These are phyloP conservation scores for Heterotis niloticus DNA, from an alignment of 2,113 vertebrate genomes.

Conservation along the genomic window DNA sequence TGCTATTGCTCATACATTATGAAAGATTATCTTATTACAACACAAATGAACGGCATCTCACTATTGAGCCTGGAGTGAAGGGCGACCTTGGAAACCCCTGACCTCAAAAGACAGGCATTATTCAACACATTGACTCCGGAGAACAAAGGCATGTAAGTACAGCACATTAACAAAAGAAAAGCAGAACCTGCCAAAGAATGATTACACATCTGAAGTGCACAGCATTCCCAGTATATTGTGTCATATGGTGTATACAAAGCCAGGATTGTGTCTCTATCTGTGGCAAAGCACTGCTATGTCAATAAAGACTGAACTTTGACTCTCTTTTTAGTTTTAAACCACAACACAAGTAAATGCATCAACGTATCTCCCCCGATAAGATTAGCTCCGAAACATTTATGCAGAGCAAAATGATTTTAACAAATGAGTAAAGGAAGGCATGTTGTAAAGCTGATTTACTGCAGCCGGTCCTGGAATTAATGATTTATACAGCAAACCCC, in stretches of 20 bases:
- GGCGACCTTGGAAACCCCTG: constrained; percentile 8
- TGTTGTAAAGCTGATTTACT: constrained; percentile 34
- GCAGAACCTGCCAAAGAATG: not conserved
- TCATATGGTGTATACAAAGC: constrained; percentile 18
- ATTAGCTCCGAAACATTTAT: constrained; percentile 30
- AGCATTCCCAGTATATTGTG: constrained; percentile 5
- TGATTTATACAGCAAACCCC: constrained; percentile 41
- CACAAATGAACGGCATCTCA: constrained; percentile 2
- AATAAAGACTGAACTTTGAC: constrained; percentile 46
- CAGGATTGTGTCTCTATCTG: constrained; percentile 30
- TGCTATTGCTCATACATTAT: not conserved
- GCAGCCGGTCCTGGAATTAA: constrained; percentile 36
- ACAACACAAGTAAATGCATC: constrained; percentile 27
- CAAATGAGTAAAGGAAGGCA: constrained; percentile 17
- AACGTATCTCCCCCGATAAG: constrained; percentile 36
- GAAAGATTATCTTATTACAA: constrained; percentile 1
- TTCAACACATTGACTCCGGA: constrained; percentile 8
- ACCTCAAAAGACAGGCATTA: constrained; percentile 25
- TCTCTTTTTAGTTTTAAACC: constrained; percentile 33
- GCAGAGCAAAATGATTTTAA: constrained; percentile 16
- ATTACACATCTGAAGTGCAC: constrained; percentile 9
- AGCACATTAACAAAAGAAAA: constrained; percentile 15
- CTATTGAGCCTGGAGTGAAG: not conserved
- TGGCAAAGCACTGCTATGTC: constrained; percentile 30
- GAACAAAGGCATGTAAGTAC: constrained; percentile 15